Base-by-base conservation (phyloP, 2,113 vertebrate species). In the Himantopus leucocephalus region DNA sequence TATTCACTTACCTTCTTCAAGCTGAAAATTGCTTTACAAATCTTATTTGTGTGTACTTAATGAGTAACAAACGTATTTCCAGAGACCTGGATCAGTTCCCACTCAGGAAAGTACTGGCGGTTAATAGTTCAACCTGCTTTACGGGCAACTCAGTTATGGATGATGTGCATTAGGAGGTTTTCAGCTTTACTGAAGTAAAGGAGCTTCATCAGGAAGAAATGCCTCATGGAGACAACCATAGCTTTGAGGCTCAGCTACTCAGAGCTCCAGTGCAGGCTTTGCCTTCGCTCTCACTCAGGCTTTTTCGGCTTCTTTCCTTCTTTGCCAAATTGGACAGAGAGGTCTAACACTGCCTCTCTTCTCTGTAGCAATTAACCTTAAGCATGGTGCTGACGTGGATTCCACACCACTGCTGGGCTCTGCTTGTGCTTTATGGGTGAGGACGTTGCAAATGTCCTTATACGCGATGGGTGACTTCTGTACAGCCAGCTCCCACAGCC, bases 31-130 rank as follows among this genome's bases (percentile, higher is more conserved):
- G 88, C 86, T 78, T 91, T 87, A 86, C 83, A 91, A 92, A 62
- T n/a, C 56, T 81, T 81, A 70, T 30, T 95, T 75, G 13, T 58
- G 23, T 87, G 80, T 89, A 64, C 76, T 59, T 93, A 95, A 92
- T 92, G 92, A 96, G 56, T 67, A 94, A 92, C 75, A 94, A 96
- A 84, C 72, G 58, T 50, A 89, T 87, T 91, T 94, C 72, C 91
- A 95, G 92, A 79, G 74, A 73, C 71, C 73, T 92, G 91, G 92
- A 92, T 87, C 70, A 10, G 50, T 66, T 95, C 86, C 89, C 34
- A 5, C 50, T 53, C 80, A 79, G 91, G 85, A 88, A 95, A 87
- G 71, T 37, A 91, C 60, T 52, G 81, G 35, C 72, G 85, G 66
- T 91, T 90, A 94, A 67, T 91, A 89, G 85, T 80, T 95, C 94